A percentile compares a stretch with the other conserved stretches of the same genome.
phyloP scores from a whole-genome alignment of 35 echinoderm and acorn worm species.

The Hemicentrotus pulcherrimus region DNA sequence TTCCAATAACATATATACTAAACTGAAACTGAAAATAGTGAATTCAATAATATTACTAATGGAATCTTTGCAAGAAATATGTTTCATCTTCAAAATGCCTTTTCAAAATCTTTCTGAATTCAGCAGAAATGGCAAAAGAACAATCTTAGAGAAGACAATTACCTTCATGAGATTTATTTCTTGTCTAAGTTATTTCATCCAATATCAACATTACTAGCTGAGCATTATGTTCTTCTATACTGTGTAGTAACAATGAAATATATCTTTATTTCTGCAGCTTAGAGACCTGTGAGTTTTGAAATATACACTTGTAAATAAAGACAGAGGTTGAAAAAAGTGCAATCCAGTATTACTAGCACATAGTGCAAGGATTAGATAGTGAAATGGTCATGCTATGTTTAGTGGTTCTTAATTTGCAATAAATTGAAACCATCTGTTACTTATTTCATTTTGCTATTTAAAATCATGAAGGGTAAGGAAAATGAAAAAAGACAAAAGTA shows the following conservation, averaged over 20 bases:
- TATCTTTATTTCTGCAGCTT: not conserved
- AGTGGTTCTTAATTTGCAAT: not conserved
- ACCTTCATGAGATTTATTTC: too few relatives aligned
- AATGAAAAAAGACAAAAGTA: not conserved
- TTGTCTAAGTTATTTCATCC: too few relatives aligned
- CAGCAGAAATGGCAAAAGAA: too few relatives aligned
- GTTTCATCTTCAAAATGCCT: too few relatives aligned
- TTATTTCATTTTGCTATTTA: not conserved
- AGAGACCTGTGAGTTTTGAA: not conserved
- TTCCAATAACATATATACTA: too few relatives aligned
- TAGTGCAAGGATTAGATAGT: not conserved
- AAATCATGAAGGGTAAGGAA: not conserved
- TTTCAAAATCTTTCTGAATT: too few relatives aligned
- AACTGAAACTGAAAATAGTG: too few relatives aligned
- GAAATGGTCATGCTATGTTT: not conserved
- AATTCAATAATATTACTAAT: too few relatives aligned
- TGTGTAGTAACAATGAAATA: not conserved
- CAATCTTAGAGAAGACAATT: too few relatives aligned
- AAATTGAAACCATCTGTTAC: not conserved
- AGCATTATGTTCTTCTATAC: not conserved
- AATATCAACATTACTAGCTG: not conserved
- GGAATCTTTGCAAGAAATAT: too few relatives aligned
- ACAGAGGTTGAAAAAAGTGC: constrained; percentile 18
- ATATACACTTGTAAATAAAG: not conserved
- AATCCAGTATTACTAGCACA: constrained; percentile 3